phyloP scores from a whole-genome alignment of 1,140 invertebrate species.

The Lucilia sericata region DNA sequence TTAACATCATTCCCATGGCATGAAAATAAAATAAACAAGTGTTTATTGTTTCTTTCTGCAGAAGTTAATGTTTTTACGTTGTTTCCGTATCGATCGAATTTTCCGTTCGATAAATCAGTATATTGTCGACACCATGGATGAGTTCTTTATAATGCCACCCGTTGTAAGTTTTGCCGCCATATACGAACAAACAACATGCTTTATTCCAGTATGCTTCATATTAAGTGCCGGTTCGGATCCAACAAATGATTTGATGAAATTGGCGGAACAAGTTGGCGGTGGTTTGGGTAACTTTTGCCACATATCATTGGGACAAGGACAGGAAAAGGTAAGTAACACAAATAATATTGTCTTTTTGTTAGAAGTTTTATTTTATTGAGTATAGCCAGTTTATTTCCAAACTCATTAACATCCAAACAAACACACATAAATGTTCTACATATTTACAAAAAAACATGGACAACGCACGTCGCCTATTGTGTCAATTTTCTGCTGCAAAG shows the following conservation, averaged over 20 bases:
- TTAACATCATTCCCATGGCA: too few relatives aligned
- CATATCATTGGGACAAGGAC: slow-evolving; percentile 89
- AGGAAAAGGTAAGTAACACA: slow-evolving; percentile 75
- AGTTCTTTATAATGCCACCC: slow-evolving; percentile 86
- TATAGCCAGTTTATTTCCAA: slow-evolving; percentile 4
- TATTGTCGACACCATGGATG: slow-evolving; percentile 84
- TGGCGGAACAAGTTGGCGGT: slow-evolving; percentile 80
- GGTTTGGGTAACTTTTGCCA: slow-evolving; percentile 82
- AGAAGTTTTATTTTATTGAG: neutral
- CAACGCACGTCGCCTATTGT: slow-evolving; percentile 32
- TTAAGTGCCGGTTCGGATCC: slow-evolving; percentile 90
- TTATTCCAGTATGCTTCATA: slow-evolving; percentile 87
- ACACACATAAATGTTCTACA: neutral
- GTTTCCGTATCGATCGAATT: slow-evolving; percentile 88
- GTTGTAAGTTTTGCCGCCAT: slow-evolving; percentile 85
- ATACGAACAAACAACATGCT: slow-evolving; percentile 82
- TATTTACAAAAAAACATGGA: neutral
- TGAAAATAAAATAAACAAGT: too few relatives aligned
- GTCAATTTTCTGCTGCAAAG: slow-evolving; percentile 41
- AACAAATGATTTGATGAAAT: slow-evolving; percentile 87
- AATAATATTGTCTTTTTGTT: neutral
- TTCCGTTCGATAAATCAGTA: slow-evolving; percentile 84
- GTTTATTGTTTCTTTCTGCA: slow-evolving; percentile 64
- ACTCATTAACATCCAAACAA: neutral
- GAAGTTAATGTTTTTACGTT: slow-evolving; percentile 83